Evolutionary conservation across 2,888 invertebrate genomes (phyloP).

Genomic region (Pelosia muscerda): DNA sequence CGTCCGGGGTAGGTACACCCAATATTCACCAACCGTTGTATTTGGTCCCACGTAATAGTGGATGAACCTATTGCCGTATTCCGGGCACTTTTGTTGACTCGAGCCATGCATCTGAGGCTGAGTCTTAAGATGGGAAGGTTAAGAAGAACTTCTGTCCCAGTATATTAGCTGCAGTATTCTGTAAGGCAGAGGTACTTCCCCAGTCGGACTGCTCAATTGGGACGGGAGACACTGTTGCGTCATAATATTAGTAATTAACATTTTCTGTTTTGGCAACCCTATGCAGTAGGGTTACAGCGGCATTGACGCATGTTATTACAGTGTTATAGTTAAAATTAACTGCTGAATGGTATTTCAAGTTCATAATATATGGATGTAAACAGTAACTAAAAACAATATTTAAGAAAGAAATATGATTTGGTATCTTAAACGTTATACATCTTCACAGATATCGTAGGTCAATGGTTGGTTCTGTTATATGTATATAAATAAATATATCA

Average conservation of each 20-base stretch:
- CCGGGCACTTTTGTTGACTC: no score
- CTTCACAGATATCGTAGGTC: slow-evolving; percentile 49
- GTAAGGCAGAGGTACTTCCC: no score
- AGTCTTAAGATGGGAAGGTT: no score
- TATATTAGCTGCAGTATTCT: no score
- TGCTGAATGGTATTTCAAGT: slow-evolving; percentile 64
- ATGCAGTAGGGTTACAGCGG: slow-evolving; percentile 51
- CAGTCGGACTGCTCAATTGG: no score
- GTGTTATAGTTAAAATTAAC: slow-evolving; percentile 63
- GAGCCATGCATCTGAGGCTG: no score
- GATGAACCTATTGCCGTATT: no score
- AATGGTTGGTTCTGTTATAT: slow-evolving; percentile 47
- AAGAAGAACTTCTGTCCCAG: no score
- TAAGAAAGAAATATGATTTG: slow-evolving; percentile 59
- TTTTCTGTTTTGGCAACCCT: slow-evolving; percentile 37
- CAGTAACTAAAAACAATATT: slow-evolving; percentile 55
- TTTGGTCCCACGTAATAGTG: no score
- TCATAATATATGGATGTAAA: slow-evolving; percentile 55
- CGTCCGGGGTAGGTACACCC: no score
- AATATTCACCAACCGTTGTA: no score
- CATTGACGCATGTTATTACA: slow-evolving; percentile 60
- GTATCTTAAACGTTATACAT: slow-evolving; percentile 48
- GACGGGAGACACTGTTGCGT: no score
- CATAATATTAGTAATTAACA: not conserved
- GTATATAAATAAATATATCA: not conserved